Evolutionary conservation across 2,797 vertebrate species (phyloP), one percentile per base, ranked within the genome.

Genomic region (Sarcophilus harrisii): DNA sequence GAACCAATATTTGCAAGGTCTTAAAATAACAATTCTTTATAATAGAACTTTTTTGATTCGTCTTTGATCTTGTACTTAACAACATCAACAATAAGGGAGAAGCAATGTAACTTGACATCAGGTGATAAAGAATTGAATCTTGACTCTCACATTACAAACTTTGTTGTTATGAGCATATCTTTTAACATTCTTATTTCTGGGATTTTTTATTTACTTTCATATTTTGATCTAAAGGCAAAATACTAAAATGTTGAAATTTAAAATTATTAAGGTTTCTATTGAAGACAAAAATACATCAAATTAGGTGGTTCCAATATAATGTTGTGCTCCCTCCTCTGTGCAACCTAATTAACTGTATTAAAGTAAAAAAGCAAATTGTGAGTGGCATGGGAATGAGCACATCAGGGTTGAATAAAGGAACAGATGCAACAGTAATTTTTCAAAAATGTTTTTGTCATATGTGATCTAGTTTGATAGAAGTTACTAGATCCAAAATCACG

Each of bases 361-460:
- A 45, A 52, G 0, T 54, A 30, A 90, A 5, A 92, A 6, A 38
- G 57, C 27, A 14, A 55, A 18, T 16, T 95, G 24, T 95, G 16
- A 3, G 89, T 91, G 60, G 1, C 91, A 96, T 49, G 58, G 91
- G 38, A 66, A 27, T 93, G 90, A 73, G 49, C n/a, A 4, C 29
- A 16, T 45, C 52, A 55, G 93, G 13, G 10, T 92, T 92, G 6
- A 55, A 32, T 59, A 54, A 73, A 93, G n/a, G 73, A 93, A 91
- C 30, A 57, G 28, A 45, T 91, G 28, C 60, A 90, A 94, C 81
- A 58, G 27, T 66, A 93, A 94, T 18, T 45, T 91, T 95, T 73
- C 93, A 73, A 73, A 81, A 21, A 32, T 66, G 1, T 30, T 29
- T 5, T 18, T 89, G 10, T 32, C 89, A 32, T 92, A 81, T 45